Evolutionary conservation across 2,797 vertebrate genomes (phyloP), one percentile per base, ranked within the genome.

Genomic region (Brachymystax lenok): DNA sequence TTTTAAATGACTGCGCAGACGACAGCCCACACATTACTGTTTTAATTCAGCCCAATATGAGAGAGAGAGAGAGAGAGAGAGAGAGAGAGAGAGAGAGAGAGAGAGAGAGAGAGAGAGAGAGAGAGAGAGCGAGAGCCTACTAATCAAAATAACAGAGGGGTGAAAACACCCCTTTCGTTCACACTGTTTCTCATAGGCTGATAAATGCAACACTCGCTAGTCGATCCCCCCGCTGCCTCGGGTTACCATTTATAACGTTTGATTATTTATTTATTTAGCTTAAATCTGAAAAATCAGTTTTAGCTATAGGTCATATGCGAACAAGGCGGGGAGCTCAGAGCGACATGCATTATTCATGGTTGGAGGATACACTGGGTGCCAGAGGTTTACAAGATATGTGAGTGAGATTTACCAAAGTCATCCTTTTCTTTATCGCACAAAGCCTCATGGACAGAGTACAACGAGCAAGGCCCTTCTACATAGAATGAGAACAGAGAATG

Each of bases 221-320:
- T 80, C 82, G 54, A 56, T 56, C 88, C 91, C 90, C 71, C 81
- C 82, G 51, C 61, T 61, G 88, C 91, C 90, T 84, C 74, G 79
- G 91, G 91, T 90, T 86, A 88, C 86, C 89, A 90, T 93, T 93
- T 92, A 91, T 92, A 89, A 88, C 84, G 77, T 87, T 90, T 72
- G 75, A 89, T 93, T 94, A 87, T 93, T 92, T 93, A 89, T 90
- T 93, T 93, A 91, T 92, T 88, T 90, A 72, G 59, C 79, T 71
- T 54, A 81, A 90, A 89, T 91, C 88, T 89, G 88, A 84, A 92
- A 93, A 93, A 93, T 93, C 86, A 90, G 40, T 88, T 91, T 89
- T 92, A 86, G 90, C 90, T 88, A 92, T 91, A 93, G 92, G 92
- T 94, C 90, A 93, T 93, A 86, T 80, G 82, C 73, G 88, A 92